Evolutionary conservation across 2,888 invertebrate species (phyloP), one percentile per base, ranked within the genome.

Genomic region (Cheiracanthium punctorium): DNA sequence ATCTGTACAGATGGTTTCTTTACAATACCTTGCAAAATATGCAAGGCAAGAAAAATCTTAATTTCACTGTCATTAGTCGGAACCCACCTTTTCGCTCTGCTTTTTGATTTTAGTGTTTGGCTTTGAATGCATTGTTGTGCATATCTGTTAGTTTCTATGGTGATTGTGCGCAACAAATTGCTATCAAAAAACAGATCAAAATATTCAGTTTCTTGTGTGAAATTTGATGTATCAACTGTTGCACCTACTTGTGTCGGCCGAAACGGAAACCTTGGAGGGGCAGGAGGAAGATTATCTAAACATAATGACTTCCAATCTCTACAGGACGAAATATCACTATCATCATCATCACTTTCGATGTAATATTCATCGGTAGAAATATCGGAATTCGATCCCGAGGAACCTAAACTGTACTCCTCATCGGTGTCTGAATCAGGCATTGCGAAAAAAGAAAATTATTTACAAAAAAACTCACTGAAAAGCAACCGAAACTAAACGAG

Each of bases 251-350:
- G 71, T 71, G 32, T 30, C 32, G 30, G 33, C 8, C 1, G 32
- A 32, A 70, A 33, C n/a, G 41, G 41, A 41, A 71, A 41, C 10
- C 71, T 37, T 71, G 28, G 71, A 37, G 41, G 71, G 28, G 71
- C 71, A 41, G 24, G 71, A 71, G 28, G 41, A 71, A 71, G 71
- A 17, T 58, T 71, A 71, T 71, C 41, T 20, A 71, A 71, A 71
- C 41, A 33, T 30, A 71, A 20, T 20, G 17, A 0, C 12, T 0
- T 41, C 71, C 24, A 37, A 41, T 7, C 24, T 58, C 24, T 29
- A 67, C 20, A 71, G 5, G 71, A 71, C 5, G 41, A 12, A 71
- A 7, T 4, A 20, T 41, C 17, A 71, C 20, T 28, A 14, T 37
- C 33, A 24, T 71, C 33, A 41, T 71, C 33, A 58, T 10, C 10